Evolutionary conservation across 2,888 invertebrate genomes (phyloP).

Genomic region (Amphipoea lucens): DNA sequence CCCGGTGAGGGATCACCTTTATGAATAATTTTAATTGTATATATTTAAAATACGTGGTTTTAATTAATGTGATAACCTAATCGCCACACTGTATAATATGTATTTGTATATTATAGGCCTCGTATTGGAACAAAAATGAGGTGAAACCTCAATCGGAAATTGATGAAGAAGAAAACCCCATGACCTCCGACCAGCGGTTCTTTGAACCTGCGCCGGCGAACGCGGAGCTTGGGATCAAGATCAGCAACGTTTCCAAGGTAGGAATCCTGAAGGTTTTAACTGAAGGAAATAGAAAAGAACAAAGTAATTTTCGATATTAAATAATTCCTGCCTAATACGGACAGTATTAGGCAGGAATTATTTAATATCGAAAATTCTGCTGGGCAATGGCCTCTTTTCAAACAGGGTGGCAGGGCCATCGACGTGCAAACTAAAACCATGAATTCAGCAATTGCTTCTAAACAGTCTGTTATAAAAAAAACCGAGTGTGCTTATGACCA

Average conservation of each 20-base stretch:
- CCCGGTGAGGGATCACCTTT: too few species aligned
- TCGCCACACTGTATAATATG: background rate
- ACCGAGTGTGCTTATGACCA: too few species aligned
- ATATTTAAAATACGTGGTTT: too few species aligned
- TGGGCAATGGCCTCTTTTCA: background rate
- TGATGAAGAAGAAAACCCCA: conserved; percentile 67
- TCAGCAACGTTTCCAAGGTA: conserved; percentile 83
- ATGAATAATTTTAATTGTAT: too few species aligned
- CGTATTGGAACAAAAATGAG: conserved; percentile 76
- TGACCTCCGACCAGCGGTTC: conserved; percentile 57
- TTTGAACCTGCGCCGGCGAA: conserved; percentile 73
- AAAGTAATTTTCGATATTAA: background rate
- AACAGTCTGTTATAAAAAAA: too few species aligned
- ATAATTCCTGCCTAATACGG: background rate
- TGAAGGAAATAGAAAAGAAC: too few species aligned
- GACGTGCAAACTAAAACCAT: too few species aligned
- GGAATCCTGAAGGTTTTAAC: background rate
- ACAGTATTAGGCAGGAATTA: too few species aligned
- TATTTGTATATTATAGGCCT: conserved; percentile 62
- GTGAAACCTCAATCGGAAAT: conserved; percentile 67
- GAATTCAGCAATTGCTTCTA: too few species aligned
- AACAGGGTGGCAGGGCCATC: too few species aligned
- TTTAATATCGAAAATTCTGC: too few species aligned
- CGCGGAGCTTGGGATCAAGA: conserved; percentile 78
- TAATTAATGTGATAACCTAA: too few species aligned